These are phyloP conservation scores for Caenorhabditis zanzibari DNA, from an alignment of 2,888 invertebrate species.

Conservation along the genomic window DNA sequence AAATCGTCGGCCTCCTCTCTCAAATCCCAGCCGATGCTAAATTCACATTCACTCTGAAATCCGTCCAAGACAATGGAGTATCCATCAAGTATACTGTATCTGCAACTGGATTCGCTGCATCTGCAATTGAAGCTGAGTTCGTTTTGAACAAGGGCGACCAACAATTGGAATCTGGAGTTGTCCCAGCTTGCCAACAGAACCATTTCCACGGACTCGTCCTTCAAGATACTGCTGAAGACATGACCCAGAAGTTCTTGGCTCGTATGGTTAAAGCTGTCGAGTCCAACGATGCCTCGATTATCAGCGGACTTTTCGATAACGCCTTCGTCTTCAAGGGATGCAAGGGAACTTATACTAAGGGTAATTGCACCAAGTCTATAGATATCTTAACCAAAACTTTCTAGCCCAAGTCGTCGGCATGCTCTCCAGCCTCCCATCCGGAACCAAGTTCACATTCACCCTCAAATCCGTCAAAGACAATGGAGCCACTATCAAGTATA, in stretches of 20 bases:
- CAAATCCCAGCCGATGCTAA: background rate
- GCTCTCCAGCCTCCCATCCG: background rate
- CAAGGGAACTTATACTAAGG: background rate
- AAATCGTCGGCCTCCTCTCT: background rate
- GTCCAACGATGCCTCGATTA: background rate
- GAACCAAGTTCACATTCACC: background rate
- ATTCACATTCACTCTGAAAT: background rate
- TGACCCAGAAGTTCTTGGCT: background rate
- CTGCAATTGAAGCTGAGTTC: background rate
- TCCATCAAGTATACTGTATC: background rate
- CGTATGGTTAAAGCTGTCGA: background rate
- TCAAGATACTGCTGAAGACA: background rate
- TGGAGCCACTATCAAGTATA: background rate
- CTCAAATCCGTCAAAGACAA: background rate
- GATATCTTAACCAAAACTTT: background rate
- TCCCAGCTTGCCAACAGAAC: background rate
- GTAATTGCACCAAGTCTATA: background rate
- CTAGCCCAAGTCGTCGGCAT: conserved; percentile 2
- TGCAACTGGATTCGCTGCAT: background rate
- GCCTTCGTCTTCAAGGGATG: conserved; percentile 5
- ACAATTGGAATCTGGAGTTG: conserved; percentile 6
- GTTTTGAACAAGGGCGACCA: conserved; percentile 6
- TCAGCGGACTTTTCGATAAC: background rate
- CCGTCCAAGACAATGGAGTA: background rate
- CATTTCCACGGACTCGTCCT: no score